These are phyloP conservation scores for Callocephalon fimbriatum DNA, from an alignment of 2,113 vertebrate species.

Conservation along the genomic window DNA sequence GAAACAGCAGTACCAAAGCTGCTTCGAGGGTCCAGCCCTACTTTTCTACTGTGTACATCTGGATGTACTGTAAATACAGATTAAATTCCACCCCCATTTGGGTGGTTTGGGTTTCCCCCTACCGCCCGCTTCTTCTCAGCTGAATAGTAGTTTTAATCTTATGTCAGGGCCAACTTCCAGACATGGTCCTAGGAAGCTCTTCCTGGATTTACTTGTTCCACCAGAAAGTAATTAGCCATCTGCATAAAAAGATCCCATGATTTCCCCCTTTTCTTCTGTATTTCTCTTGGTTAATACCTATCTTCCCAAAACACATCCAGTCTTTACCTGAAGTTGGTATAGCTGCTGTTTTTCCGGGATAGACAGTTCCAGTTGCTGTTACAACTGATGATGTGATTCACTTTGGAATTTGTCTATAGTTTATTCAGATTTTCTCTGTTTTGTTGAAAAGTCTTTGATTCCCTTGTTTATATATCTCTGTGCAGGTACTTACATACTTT, in stretches of 20 bases:
- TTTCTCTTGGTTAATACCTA: not conserved
- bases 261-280: not conserved
- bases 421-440: not conserved
- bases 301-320: rapidly evolving
- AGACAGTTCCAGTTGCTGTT: not conserved
- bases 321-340: not conserved
- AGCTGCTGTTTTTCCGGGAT: not conserved
- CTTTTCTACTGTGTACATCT: not conserved
- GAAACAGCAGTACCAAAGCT: not conserved
- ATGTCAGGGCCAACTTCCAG: not conserved
- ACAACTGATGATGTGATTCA: not conserved
- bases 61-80: not conserved
- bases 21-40: not conserved
- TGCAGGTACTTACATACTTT: not conserved
- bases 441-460: not conserved
- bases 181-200: not conserved
- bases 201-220: not conserved
- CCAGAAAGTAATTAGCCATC: not conserved
- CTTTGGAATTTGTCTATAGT: not conserved
- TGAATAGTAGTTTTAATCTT: not conserved
- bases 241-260: not conserved
- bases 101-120: rapidly evolving
- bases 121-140: rapidly evolving
- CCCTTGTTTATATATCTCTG: not conserved
- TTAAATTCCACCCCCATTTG: not conserved